Conservation (phyloP, 2,797 vertebrate species). For the Sebastes melanostomus region DNA sequence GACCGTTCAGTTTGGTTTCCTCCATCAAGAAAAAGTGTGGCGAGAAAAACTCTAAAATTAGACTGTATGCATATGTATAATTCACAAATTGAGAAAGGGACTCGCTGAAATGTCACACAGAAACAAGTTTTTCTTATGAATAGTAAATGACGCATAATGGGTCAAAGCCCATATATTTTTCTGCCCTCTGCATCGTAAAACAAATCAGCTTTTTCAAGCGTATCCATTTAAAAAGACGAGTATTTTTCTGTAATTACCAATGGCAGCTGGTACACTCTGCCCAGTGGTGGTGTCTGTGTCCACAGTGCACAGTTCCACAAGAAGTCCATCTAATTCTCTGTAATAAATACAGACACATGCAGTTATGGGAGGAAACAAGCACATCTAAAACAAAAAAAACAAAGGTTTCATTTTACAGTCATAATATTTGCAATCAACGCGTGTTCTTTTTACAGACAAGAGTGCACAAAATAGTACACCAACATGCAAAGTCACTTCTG, state of each 20-base stretch:
- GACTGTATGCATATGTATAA: slow-evolving; percentile 45
- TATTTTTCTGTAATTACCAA: slow-evolving; percentile 79
- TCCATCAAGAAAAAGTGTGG: background rate
- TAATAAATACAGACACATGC: slow-evolving; percentile 6
- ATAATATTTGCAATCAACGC: background rate
- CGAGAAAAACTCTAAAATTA: slow-evolving; percentile 36
- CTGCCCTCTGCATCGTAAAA: background rate
- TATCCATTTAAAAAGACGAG: background rate
- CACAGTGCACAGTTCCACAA: slow-evolving; percentile 93
- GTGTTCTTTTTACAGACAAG: background rate
- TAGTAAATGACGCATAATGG: slow-evolving; percentile 24
- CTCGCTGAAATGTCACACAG: slow-evolving; percentile 5
- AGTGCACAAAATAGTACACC: background rate
- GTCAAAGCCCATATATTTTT: background rate
- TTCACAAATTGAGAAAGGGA: slow-evolving; percentile 32
- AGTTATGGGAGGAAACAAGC: background rate
- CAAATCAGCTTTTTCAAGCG: background rate
- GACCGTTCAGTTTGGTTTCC: background rate
- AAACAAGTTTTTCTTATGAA: slow-evolving; percentile 40
- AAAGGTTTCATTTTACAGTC: background rate
- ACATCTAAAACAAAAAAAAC: background rate
- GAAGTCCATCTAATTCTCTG: slow-evolving; percentile 90
- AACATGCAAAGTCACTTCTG: background rate
- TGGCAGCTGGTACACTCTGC: slow-evolving; percentile 88
- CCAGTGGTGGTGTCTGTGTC: slow-evolving; percentile 89